A percentile compares a stretch with the other conserved stretches of the same genome.
Evolutionary conservation across 2,888 invertebrate species (phyloP).

Genomic region (Dolomedes plantarius): DNA sequence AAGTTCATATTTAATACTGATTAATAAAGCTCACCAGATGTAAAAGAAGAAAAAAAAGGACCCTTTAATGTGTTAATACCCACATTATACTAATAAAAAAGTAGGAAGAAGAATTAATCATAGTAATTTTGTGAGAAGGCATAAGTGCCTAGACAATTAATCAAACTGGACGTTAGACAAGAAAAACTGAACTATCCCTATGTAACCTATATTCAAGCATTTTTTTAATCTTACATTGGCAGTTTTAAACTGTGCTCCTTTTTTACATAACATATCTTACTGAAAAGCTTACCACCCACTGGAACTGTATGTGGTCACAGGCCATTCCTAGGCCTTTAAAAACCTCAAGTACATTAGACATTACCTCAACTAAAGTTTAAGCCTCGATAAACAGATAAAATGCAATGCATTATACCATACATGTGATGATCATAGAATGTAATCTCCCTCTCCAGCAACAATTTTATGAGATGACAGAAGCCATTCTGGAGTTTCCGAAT

Average conservation of each 20-base stretch:
- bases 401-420: no score
- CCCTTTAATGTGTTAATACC: no score
- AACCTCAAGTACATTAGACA: no score
- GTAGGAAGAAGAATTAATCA: not conserved
- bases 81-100: not conserved
- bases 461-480: no score
- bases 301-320: not conserved
- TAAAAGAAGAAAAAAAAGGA: not conserved
- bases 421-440: no score
- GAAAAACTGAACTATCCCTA: constrained; percentile 18
- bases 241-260: constrained; percentile 13
- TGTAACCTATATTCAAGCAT: not conserved
- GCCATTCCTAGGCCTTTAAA: no score
- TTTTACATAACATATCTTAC: not conserved
- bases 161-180: constrained; percentile 27
- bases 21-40: not conserved
- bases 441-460: no score
- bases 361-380: no score
- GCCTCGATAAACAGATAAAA: no score
- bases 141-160: not conserved
- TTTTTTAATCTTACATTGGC: not conserved
- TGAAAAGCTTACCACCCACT: not conserved
- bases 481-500: no score
- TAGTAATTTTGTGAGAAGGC: constrained; percentile 12
- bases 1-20: not conserved